These are phyloP conservation scores for Acanthurus leucopareius DNA, from an alignment of 2,797 vertebrate genomes.

Conservation along the genomic window DNA sequence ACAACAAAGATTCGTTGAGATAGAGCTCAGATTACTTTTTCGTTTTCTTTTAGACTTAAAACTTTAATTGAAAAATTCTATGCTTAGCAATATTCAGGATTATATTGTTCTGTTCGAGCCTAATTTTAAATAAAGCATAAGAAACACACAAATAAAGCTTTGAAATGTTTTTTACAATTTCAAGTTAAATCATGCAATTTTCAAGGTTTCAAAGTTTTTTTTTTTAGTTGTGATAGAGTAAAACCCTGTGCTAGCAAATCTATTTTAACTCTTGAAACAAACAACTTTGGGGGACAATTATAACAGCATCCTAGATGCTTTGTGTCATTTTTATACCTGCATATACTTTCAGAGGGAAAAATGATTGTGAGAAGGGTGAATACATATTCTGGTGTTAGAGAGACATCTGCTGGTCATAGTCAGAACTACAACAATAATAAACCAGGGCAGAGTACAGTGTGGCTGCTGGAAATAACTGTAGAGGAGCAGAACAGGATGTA, in stretches of 20 bases:
- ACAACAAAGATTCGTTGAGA: not conserved
- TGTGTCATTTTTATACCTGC: not conserved
- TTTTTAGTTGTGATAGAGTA: not conserved
- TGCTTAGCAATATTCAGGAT: not conserved
- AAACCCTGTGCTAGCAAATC: not conserved
- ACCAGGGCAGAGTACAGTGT: not conserved
- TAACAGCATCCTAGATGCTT: not conserved
- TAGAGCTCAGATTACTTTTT: too few relatives aligned
- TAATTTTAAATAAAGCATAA: not conserved
- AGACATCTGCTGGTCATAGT: slow-evolving; percentile 50
- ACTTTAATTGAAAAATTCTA: not conserved
- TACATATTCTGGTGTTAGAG: slow-evolving; percentile 19
- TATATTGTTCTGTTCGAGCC: not conserved
- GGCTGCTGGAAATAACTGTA: not conserved
- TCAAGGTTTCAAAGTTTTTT: not conserved
- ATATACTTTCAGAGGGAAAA: not conserved
- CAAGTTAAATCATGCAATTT: not conserved
- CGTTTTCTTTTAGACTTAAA: too few relatives aligned
- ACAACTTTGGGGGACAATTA: not conserved
- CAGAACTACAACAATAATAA: slow-evolving; percentile 50
- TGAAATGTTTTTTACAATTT: not conserved
- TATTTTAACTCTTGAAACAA: not conserved
- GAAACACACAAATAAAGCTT: not conserved
- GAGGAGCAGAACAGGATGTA: not conserved
- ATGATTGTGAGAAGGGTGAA: not conserved